Percentiles rank a stretch among this genome's conserved stretches.
These are phyloP conservation scores for Cantharis rustica DNA, from an alignment of 2,888 invertebrate genomes.

Conservation along the genomic window DNA sequence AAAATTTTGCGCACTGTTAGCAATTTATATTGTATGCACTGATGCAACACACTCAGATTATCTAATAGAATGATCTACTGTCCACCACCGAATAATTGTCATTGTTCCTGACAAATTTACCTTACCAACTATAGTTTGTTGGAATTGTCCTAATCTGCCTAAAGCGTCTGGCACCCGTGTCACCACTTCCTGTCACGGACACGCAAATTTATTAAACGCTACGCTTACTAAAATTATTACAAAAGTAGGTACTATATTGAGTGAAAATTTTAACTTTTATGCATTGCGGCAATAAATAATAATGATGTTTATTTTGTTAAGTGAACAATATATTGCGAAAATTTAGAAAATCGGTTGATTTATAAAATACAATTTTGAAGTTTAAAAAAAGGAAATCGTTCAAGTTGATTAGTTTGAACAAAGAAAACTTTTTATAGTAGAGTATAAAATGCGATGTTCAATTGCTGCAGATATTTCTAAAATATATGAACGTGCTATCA, in stretches of 20 bases:
- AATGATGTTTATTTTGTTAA: background rate
- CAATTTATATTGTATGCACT: background rate
- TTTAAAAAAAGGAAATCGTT: no score
- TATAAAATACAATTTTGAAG: no score
- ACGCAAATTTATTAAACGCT: conserved; percentile 48
- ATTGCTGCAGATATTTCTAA: no score
- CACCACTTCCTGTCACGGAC: conserved; percentile 48
- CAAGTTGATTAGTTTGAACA: no score
- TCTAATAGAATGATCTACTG: background rate
- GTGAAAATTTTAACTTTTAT: conserved; percentile 42
- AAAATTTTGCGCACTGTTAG: background rate
- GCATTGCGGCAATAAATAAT: background rate
- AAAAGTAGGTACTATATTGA: conserved; percentile 48
- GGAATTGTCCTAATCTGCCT: conserved; percentile 28
- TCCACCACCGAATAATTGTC: conserved; percentile 1
- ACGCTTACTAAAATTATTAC: conserved; percentile 48
- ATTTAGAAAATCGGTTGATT: background rate
- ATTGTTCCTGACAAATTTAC: conserved; percentile 18
- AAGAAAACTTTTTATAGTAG: no score
- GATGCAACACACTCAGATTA: background rate
- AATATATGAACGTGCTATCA: no score
- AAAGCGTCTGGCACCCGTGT: conserved; percentile 40
- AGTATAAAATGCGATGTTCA: no score
- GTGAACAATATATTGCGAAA: background rate
- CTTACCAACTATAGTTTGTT: conserved; percentile 5